Evolutionary conservation across 2,888 invertebrate species (phyloP), one percentile per base, ranked within the genome.

Genomic region (Stramonita haemastoma): DNA sequence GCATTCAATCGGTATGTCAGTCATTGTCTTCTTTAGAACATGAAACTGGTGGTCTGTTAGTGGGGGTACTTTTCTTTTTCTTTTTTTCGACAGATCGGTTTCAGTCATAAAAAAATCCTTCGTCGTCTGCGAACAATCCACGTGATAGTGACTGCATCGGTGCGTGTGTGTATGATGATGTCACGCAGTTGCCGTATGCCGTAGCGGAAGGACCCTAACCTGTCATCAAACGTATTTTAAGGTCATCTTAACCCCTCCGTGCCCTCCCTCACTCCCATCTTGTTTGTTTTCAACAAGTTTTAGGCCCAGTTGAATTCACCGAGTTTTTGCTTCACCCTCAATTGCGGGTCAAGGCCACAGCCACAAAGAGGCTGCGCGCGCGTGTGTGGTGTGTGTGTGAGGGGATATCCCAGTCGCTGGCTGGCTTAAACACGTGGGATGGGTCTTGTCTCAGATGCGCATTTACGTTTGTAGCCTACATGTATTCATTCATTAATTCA

Each of bases 371-470:
- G 77, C 77, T 79, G 15, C 32, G 77, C 15, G 32, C 17, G 77
- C 17, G 32, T 32, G 77, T 15, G 32, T 15, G 1, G 15, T 26
- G n/a, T n/a, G n/a, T n/a, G n/a, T n/a, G n/a, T n/a, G 15, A 13
- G 32, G 29, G 77, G 77, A 19, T 19, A 32, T 79, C 77, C 19
- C 32, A 29, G 60, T 19, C 19, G 29, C 77, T 79, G 77, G 77
- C 77, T 79, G 32, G 77, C 77, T 79, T 32, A 79, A 79, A 79
- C 77, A 79, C 26, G 77, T 79, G 77, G 77, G 77, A 79, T 79
- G 77, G 77, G 77, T 15, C 34, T 79, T 19, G 77, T 32, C 17
- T 19, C 77, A n/a, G 77, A 79, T 79, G 77, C 77, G 77, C 77
- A 79, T 79, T 79, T 34, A 26, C 77, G 32, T 79, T 34, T 32